phyloP scores from a whole-genome alignment of 2,113 vertebrate species.

The Elephas maximus region DNA sequence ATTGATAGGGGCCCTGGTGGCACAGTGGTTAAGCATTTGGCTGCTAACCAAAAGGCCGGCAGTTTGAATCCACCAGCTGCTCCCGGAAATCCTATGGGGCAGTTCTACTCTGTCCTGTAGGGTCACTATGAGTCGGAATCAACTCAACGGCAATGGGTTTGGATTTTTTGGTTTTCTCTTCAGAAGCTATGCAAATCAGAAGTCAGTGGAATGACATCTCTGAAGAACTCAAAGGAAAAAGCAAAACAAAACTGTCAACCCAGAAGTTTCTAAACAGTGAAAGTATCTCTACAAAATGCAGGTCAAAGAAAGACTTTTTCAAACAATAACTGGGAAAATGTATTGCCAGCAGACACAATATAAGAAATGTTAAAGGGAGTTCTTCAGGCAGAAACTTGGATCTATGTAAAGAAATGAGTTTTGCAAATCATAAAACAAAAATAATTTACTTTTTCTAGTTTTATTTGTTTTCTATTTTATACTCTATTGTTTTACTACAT shows the following conservation, averaged over 20 bases:
- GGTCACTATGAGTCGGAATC: no score
- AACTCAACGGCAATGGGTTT: no score
- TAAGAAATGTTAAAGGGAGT: constrained; percentile 38
- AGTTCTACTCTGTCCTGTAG: no score
- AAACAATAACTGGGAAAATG: background rate
- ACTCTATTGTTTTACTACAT: background rate
- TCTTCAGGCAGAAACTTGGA: constrained; percentile 49
- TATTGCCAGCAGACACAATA: background rate
- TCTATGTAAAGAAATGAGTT: background rate
- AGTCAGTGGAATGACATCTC: background rate
- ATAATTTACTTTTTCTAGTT: background rate
- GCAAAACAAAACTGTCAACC: background rate
- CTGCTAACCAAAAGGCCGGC: no score
- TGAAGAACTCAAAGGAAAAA: background rate
- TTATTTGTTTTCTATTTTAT: constrained; percentile 1
- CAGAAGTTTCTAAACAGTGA: constrained; percentile 44
- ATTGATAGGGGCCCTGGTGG: no score
- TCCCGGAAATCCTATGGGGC: no score
- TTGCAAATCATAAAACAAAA: background rate
- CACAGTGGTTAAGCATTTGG: no score
- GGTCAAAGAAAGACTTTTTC: constrained; percentile 6
- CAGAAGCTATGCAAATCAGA: constrained; percentile 29
- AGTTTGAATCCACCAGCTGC: no score
- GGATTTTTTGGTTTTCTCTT: no score
- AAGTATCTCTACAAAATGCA: constrained; percentile 60